Conservation (phyloP, 2,113 vertebrate species). For the Coptodon bakossiorum region DNA sequence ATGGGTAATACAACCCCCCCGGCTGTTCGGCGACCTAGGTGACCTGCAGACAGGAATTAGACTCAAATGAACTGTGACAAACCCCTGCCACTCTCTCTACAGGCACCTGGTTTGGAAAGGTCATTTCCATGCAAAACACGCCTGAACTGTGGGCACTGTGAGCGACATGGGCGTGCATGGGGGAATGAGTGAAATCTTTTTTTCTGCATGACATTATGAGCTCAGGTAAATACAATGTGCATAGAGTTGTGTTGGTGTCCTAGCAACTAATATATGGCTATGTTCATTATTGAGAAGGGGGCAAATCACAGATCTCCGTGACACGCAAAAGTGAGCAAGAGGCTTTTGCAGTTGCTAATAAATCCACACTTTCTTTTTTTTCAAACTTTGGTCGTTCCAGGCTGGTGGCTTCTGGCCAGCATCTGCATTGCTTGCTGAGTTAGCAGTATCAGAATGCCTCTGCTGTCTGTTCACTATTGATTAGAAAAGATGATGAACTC, state of each 20-base stretch:
- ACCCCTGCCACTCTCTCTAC: neutral
- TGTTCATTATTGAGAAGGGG: neutral
- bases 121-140: neutral
- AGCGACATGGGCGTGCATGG: neutral
- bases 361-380: neutral
- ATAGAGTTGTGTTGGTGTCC: neutral
- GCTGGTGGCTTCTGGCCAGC: neutral
- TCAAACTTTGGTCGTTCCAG: fast-evolving
- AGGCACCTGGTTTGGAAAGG: neutral
- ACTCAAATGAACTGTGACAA: neutral
- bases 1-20: neutral
- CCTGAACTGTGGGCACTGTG: neutral
- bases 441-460: neutral
- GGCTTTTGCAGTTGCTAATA: neutral
- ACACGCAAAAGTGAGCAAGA: neutral
- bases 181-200: neutral
- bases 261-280: neutral
- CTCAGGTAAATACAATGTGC: neutral
- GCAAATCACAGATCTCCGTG: neutral
- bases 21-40: neutral
- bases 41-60: neutral
- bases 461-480: neutral
- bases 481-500: neutral
- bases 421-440: neutral
- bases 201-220: neutral